phyloP scores from a whole-genome alignment of 2,888 invertebrate species.

The Agonopterix alstromeriana region DNA sequence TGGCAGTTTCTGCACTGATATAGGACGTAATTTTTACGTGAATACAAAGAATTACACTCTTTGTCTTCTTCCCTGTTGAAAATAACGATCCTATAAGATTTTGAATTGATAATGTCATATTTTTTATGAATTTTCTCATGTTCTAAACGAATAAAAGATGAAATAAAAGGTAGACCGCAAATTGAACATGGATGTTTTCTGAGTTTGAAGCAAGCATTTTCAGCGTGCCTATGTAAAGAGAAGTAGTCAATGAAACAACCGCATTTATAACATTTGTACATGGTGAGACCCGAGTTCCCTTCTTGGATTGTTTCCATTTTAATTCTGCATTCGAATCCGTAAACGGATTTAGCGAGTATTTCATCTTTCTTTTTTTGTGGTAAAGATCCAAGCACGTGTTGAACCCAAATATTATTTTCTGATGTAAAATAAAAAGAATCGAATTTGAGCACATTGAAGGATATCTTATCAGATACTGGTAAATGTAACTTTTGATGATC shows the following conservation, averaged over 20 bases:
- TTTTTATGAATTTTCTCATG: slow-evolving; percentile 40
- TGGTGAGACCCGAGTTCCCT: slow-evolving; percentile 28
- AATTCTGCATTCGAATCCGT: slow-evolving; percentile 43
- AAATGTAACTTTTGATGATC: slow-evolving; percentile 27
- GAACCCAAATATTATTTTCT: slow-evolving; percentile 38
- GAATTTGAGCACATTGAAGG: slow-evolving; percentile 26
- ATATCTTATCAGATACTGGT: slow-evolving; percentile 6
- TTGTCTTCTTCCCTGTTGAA: slow-evolving; percentile 40
- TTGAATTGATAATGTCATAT: slow-evolving; percentile 14
- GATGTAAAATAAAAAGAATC: slow-evolving; percentile 43
- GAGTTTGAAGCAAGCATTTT: slow-evolving; percentile 25
- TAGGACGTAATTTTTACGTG: slow-evolving; percentile 23
- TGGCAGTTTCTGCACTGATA: slow-evolving; percentile 52
- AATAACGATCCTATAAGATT: slow-evolving; percentile 37
- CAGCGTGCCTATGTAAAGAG: slow-evolving; percentile 31
- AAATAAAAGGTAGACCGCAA: slow-evolving; percentile 40
- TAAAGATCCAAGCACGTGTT: slow-evolving; percentile 39
- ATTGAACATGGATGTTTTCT: slow-evolving; percentile 34
- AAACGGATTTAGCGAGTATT: slow-evolving; percentile 39
- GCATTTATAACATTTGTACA: slow-evolving; percentile 51
- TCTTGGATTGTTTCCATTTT: slow-evolving; percentile 43
- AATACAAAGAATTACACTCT: slow-evolving; percentile 14
- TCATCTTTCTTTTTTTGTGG: slow-evolving; percentile 19
- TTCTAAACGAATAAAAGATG: slow-evolving; percentile 20
- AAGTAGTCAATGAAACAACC: slow-evolving; percentile 31